Conservation (phyloP, 2,888 invertebrate species). For the Drosophila greeni region DNA sequence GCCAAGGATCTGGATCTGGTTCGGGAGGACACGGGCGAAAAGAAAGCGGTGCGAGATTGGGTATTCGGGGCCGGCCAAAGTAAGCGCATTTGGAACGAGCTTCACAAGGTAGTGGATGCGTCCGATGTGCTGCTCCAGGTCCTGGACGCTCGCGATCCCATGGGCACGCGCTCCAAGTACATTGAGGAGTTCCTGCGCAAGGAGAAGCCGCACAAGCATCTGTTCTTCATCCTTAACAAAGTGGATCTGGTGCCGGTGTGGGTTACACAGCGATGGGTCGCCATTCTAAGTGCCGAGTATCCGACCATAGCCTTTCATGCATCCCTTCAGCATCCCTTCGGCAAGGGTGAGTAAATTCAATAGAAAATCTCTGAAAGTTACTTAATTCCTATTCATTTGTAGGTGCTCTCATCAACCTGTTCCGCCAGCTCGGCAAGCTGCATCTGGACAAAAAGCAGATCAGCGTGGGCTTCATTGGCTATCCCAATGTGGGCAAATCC, state of each 20-base stretch:
- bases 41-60: slow-evolving; percentile 92
- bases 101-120: slow-evolving; percentile 99
- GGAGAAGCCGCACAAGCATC: slow-evolving; percentile 97
- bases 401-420: slow-evolving; percentile 93
- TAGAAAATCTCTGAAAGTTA: background rate
- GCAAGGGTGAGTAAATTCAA: slow-evolving; percentile 82
- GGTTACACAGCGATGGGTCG: slow-evolving; percentile 99
- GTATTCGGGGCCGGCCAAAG: slow-evolving; percentile 97
- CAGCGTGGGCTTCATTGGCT: slow-evolving; percentile 98
- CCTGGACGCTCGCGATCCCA: slow-evolving; percentile 97
- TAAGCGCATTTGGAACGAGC: slow-evolving; percentile 98
- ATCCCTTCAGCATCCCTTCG: slow-evolving; percentile 98
- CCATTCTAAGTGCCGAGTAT: slow-evolving; percentile 94
- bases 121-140: slow-evolving; percentile 98
- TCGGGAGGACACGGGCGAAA: slow-evolving; percentile 89
- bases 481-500: slow-evolving; percentile 99
- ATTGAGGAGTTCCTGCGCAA: slow-evolving; percentile 94
- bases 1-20: slow-evolving; percentile 91
- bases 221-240: slow-evolving; percentile 98
- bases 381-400: background rate
- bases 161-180: slow-evolving; percentile 95
- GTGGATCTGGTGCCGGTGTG: slow-evolving; percentile 97
- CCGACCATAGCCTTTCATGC: slow-evolving; percentile 99
- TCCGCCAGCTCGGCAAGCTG: slow-evolving; percentile 96
- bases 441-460: slow-evolving; percentile 99